Evolutionary conservation across 2,888 invertebrate species (phyloP).

Genomic region (Criorhina ranunculi): DNA sequence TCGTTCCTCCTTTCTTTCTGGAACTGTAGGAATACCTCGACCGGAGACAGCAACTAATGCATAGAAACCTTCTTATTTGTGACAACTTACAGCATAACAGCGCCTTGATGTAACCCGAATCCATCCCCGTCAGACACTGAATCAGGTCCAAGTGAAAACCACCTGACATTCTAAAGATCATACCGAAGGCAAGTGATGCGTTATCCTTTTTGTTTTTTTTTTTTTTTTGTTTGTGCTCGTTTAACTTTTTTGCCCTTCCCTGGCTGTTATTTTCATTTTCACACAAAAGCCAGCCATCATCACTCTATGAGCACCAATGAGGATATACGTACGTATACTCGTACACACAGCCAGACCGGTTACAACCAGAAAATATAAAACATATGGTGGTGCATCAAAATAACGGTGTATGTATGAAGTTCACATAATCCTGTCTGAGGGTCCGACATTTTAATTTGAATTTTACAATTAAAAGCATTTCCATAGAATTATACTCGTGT

Average conservation of each 20-base stretch:
- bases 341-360: background rate
- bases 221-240: background rate
- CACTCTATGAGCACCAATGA: constrained; percentile 41
- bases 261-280: constrained; percentile 47
- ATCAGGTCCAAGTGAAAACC: constrained; percentile 17
- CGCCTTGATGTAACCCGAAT: background rate
- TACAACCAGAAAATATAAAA: constrained; percentile 32
- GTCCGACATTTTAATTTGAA: constrained; percentile 68
- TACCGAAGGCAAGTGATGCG: constrained; percentile 24
- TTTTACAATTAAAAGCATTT: constrained; percentile 71
- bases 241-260: constrained; percentile 17
- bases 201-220: constrained; percentile 22
- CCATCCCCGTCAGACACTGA: constrained; percentile 20
- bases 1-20: no score
- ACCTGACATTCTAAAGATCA: constrained; percentile 22
- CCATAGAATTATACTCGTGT: constrained; percentile 43
- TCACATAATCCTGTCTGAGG: constrained; percentile 69
- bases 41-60: no score
- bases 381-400: constrained; percentile 40
- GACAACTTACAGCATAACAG: background rate
- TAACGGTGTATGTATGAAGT: constrained; percentile 27
- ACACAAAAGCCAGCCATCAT: constrained; percentile 34
- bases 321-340: constrained; percentile 5
- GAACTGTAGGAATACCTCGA: no score
- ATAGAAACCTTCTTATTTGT: no score